Evolutionary conservation across 2,888 invertebrate genomes (phyloP).

Genomic region (Crioceris asparagi): DNA sequence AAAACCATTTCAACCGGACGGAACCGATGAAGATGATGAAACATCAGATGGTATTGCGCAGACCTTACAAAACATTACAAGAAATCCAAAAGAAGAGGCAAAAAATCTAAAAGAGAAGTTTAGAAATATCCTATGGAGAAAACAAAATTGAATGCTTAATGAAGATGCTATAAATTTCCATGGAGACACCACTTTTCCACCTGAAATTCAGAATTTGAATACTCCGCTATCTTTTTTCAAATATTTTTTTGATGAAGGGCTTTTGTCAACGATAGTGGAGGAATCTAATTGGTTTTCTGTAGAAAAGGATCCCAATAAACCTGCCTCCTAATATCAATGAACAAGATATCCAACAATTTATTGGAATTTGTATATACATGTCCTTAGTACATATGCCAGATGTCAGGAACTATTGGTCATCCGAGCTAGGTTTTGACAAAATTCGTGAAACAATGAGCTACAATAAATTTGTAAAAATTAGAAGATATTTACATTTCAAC

Average conservation of each 20-base stretch:
- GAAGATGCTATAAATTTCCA: neutral
- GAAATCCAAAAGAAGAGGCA: neutral
- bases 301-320: conserved; percentile 4
- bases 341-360: neutral
- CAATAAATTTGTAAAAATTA: conserved; percentile 3
- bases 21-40: neutral
- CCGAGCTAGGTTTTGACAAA: neutral
- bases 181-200: neutral
- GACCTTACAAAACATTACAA: neutral
- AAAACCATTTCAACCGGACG: no score
- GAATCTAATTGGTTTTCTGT: conserved; percentile 1
- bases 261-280: no score
- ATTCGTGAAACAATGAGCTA: conserved; percentile 5
- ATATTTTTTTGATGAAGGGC: conserved; percentile 5
- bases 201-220: neutral
- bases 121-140: neutral
- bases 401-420: neutral
- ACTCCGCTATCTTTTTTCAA: conserved; percentile 4
- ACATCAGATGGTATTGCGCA: neutral
- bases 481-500: conserved; percentile 6
- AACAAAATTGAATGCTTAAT: neutral
- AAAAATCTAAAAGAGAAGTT: neutral
- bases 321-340: neutral
- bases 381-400: no score
- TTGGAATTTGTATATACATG: conserved; percentile 4